Evolutionary conservation across 2,888 invertebrate genomes (phyloP), one percentile per base, ranked within the genome.

Genomic region (Atherix ibis): DNA sequence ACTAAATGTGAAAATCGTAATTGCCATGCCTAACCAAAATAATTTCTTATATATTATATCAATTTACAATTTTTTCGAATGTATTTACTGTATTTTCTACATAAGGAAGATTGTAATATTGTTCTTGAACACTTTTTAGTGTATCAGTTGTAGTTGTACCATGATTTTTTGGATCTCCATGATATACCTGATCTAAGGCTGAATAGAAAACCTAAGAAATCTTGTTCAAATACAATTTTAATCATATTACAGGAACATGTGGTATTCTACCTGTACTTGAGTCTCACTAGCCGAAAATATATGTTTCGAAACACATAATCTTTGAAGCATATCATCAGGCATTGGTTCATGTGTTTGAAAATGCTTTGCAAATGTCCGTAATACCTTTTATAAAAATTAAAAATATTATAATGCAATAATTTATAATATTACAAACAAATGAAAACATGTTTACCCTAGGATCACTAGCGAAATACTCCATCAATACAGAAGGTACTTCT

Each of bases 401-500:
- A 29, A 32, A 27, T n/a, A n/a, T n/a, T n/a, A n/a, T n/a, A n/a
- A n/a, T n/a, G n/a, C n/a, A n/a, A n/a, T n/a, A n/a, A n/a, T n/a
- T n/a, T n/a, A n/a, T n/a, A n/a, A n/a, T n/a, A n/a, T n/a, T n/a
- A n/a, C n/a, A n/a, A n/a, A n/a, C n/a, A n/a, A n/a, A n/a, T n/a
- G n/a, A n/a, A n/a, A n/a, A n/a, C n/a, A n/a, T 26, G 46, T 47
- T 46, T 47, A 77, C 82, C 45, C 87, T 67, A 0, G 82, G 79
- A 64, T 92, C 89, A 35, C 76, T 73, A 8, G 91, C 85, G 68
- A 97, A 98, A 62, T 88, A 89, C 65, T 98, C 98, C 92, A 97
- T 94, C 13, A 98, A 68, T 39, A 95, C 82, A n/a, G 94, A 94
- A 5, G 98, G 98, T 27, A 98, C 87, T 70, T 99, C 98, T 2